phyloP scores from a whole-genome alignment of 1,140 invertebrate genomes.

The Diorhabda sublineata region DNA sequence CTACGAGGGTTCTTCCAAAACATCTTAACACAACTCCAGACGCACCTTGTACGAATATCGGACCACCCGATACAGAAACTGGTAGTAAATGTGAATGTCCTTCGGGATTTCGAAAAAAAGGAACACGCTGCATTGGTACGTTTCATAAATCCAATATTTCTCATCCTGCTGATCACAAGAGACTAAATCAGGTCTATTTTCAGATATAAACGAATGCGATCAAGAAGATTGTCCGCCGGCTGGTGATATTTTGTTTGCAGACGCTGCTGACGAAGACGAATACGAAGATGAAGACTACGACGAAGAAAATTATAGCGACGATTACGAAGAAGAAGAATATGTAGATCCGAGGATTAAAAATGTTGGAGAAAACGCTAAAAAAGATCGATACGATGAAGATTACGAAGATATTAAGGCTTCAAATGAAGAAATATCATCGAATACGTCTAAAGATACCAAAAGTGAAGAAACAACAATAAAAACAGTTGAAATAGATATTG shows the following conservation, averaged over 20 bases:
- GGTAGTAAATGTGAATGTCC: constrained; percentile 4
- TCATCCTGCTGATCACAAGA: constrained; percentile 6
- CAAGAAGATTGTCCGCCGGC: neutral
- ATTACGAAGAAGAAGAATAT: constrained; percentile 2
- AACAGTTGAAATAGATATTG: neutral
- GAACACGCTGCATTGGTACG: neutral
- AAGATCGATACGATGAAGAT: constrained; percentile 3
- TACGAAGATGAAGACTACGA: constrained; percentile 9
- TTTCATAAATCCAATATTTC: constrained; percentile 23
- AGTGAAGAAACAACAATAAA: neutral
- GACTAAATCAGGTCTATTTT: constrained; percentile 13
- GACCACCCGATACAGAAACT: constrained; percentile 15
- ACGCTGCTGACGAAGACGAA: constrained; percentile 4
- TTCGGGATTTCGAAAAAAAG: constrained; percentile 6
- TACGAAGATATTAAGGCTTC: constrained; percentile 6
- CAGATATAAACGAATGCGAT: constrained; percentile 21
- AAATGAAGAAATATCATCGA: no score
- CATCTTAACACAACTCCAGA: constrained; percentile 12
- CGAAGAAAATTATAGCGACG: neutral
- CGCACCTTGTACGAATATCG: constrained; percentile 12
- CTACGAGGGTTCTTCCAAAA: constrained; percentile 6
- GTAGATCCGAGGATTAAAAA: neutral
- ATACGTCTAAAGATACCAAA: neutral
- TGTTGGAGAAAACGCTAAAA: no score
- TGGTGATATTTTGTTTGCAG: neutral